A percentile compares a stretch with the other conserved stretches of the same genome.
These are phyloP conservation scores for Encarsia formosa DNA, from an alignment of 2,888 invertebrate genomes.

Conservation along the genomic window DNA sequence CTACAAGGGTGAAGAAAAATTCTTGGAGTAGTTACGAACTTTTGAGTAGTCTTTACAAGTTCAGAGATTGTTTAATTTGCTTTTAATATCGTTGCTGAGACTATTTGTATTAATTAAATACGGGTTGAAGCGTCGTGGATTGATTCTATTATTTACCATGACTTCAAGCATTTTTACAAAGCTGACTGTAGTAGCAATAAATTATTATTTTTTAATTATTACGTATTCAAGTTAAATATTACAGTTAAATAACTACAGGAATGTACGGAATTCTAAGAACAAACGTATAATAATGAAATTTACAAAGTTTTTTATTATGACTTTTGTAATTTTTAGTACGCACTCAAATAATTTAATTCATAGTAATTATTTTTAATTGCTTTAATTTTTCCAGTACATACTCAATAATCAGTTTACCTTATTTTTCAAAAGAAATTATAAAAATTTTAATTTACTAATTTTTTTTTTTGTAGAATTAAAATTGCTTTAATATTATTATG, in stretches of 20 bases:
- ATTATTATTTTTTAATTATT: constrained; percentile 26
- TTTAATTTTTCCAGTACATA: neutral
- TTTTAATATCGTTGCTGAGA: constrained; percentile 9
- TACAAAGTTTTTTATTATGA: too few species aligned
- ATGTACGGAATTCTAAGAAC: constrained; percentile 34
- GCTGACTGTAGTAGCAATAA: constrained; percentile 10
- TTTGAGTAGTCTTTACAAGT: constrained; percentile 12
- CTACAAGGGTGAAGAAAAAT: constrained; percentile 39
- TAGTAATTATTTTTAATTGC: neutral
- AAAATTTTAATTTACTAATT: constrained; percentile 4
- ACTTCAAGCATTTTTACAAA: constrained; percentile 16
- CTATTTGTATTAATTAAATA: constrained; percentile 1
- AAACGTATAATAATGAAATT: too few species aligned
- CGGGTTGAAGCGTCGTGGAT: constrained; percentile 9
- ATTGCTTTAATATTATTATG: neutral
- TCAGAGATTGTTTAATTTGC: too few species aligned
- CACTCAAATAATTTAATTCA: constrained; percentile 1
- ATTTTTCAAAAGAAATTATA: constrained; percentile 3
- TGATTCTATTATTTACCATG: constrained; percentile 12
- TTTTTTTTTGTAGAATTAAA: neutral
- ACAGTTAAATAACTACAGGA: constrained; percentile 35
- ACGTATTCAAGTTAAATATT: constrained; percentile 37
- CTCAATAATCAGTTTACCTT: constrained; percentile 2
- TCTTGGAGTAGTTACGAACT: constrained; percentile 27
- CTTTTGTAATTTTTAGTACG: too few species aligned